These are phyloP conservation scores for Penaeus japonicus DNA, from an alignment of 1,140 invertebrate genomes.

Conservation along the genomic window DNA sequence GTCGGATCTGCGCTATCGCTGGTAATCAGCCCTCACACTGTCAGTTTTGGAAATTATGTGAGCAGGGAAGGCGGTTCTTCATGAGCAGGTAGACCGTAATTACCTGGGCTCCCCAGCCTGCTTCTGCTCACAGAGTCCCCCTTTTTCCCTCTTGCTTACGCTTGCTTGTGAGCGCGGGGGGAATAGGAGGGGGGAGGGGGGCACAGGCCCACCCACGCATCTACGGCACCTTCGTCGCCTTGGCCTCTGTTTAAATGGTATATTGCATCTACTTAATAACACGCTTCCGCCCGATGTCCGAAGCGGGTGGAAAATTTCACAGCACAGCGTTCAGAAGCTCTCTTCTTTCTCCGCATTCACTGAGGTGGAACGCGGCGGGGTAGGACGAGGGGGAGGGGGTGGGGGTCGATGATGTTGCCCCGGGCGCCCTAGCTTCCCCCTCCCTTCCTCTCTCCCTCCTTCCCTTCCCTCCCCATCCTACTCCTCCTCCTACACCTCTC, in stretches of 20 bases:
- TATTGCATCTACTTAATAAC: constrained; percentile 37
- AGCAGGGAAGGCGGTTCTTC: background rate
- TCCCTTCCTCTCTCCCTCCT: constrained; percentile 3
- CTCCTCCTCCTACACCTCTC: background rate
- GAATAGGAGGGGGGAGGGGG: no score
- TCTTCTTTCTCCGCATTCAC: constrained; percentile 40
- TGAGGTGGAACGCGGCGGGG: constrained; percentile 25
- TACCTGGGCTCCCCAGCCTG: background rate
- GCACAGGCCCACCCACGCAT: background rate
- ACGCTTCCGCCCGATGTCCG: constrained; percentile 18
- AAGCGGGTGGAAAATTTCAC: constrained; percentile 42
- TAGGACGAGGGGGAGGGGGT: background rate
- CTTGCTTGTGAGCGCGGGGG: no score
- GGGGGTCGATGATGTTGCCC: constrained; percentile 32
- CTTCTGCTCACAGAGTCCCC: no score
- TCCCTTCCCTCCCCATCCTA: background rate
- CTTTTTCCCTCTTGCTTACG: no score
- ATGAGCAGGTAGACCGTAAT: constrained; percentile 7
- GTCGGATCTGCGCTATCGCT: no score
- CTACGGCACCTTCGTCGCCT: background rate
- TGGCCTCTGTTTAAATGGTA: constrained; percentile 13
- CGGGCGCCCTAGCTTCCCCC: background rate
- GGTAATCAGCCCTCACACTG: no score
- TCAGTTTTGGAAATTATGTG: constrained; percentile 10
- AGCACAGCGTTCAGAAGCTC: constrained; percentile 9